phyloP scores from a whole-genome alignment of 2,113 vertebrate species.

The Axis porcinus region DNA sequence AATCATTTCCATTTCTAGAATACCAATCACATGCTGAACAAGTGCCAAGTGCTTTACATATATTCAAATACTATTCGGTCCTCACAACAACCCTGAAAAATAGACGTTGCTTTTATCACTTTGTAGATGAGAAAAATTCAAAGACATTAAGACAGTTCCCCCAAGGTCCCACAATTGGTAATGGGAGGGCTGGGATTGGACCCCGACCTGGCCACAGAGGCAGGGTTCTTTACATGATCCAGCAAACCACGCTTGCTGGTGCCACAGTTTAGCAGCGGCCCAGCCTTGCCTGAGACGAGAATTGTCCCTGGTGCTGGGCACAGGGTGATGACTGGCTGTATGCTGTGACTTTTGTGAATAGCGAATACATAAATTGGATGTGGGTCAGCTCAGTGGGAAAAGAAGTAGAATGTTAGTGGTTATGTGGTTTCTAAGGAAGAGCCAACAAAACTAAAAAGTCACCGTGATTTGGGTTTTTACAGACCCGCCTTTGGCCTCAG shows the following conservation, averaged over 20 bases:
- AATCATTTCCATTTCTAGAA: constrained; percentile 1
- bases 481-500: neutral
- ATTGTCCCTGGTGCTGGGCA: neutral
- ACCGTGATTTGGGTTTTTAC: neutral
- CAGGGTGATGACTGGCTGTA: neutral
- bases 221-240: neutral
- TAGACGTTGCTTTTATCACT: neutral
- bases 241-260: neutral
- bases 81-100: neutral
- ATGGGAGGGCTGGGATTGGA: neutral
- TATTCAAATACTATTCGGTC: neutral
- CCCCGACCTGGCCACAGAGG: neutral
- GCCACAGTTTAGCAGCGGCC: neutral
- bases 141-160: neutral
- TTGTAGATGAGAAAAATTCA: neutral
- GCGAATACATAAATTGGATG: neutral
- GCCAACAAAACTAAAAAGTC: constrained; percentile 34
- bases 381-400: neutral
- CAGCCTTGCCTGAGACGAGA: neutral
- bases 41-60: neutral
- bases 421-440: constrained; percentile 44
- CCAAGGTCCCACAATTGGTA: neutral
- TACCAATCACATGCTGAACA: neutral
- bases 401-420: constrained; percentile 32
- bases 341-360: neutral